phyloP scores from a whole-genome alignment of 2,113 vertebrate genomes.

The Lasiurus cinereus region DNA sequence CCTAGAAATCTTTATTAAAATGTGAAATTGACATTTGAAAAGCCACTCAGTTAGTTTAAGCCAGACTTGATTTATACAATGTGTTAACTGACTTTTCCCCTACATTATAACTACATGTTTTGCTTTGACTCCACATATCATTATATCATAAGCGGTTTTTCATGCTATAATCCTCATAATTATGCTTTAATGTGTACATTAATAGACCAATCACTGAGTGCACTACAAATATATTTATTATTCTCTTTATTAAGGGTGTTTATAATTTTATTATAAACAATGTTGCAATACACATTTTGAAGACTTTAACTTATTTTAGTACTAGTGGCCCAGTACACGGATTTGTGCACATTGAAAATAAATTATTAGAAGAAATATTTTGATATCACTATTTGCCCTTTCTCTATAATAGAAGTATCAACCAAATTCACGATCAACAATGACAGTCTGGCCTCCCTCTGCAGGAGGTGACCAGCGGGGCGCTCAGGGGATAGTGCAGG shows the following conservation, averaged over 20 bases:
- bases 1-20: conserved; percentile 49
- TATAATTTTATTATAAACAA: conserved; percentile 31
- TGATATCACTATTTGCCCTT: too few species aligned
- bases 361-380: too few species aligned
- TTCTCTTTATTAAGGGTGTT: conserved; percentile 7
- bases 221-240: background rate
- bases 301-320: background rate
- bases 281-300: background rate
- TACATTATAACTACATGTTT: background rate
- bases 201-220: background rate
- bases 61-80: background rate
- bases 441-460: too few species aligned
- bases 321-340: too few species aligned
- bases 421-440: too few species aligned
- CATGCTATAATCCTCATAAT: background rate
- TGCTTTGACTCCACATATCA: background rate
- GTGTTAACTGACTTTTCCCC: background rate
- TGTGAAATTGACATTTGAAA: background rate
- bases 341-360: too few species aligned
- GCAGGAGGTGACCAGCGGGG: too few species aligned
- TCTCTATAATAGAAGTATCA: too few species aligned
- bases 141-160: background rate
- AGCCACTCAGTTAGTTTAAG: background rate
- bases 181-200: background rate
- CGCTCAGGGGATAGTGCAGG: too few species aligned